Evolutionary conservation across 92 coral and sea anemone genomes (phyloP).

Genomic region (Epizoanthus rinbou): DNA sequence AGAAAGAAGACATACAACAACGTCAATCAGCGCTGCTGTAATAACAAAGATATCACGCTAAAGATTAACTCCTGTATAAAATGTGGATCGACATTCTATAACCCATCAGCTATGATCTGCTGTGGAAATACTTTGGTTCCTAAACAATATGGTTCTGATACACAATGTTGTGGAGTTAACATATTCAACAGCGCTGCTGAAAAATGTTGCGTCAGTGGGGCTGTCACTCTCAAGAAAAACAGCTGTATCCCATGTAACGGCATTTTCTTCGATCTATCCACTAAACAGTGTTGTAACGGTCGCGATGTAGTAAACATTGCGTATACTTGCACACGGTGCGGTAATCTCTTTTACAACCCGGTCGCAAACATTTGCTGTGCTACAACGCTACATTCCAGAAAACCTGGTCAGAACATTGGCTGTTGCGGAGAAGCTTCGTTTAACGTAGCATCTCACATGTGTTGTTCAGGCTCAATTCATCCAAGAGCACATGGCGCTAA

Average conservation of each 20-base stretch:
- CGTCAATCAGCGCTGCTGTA: background rate
- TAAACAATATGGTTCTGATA: no score
- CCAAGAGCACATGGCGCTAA: background rate
- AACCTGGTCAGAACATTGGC: constrained; percentile 4
- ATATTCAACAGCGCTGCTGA: no score
- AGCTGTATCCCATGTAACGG: background rate
- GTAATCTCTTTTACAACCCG: constrained; percentile 24
- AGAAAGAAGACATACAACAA: background rate
- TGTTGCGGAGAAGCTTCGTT: constrained; percentile 13
- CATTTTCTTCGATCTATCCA: background rate
- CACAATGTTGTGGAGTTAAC: no score
- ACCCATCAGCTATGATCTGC: constrained; percentile 6
- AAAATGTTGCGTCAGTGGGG: background rate
- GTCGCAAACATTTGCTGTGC: constrained; percentile 15
- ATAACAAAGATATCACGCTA: background rate
- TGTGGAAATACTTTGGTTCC: background rate
- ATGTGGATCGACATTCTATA: constrained; percentile 15
- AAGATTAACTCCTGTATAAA: background rate
- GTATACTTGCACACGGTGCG: constrained; percentile 20
- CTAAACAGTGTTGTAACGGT: constrained; percentile 5
- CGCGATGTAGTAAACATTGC: background rate
- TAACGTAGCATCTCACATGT: background rate
- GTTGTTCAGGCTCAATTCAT: constrained; percentile 8
- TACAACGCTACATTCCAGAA: background rate
- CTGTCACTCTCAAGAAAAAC: background rate